Evolutionary conservation across 2,888 invertebrate species (phyloP).

Genomic region (Bellardia bayeri): DNA sequence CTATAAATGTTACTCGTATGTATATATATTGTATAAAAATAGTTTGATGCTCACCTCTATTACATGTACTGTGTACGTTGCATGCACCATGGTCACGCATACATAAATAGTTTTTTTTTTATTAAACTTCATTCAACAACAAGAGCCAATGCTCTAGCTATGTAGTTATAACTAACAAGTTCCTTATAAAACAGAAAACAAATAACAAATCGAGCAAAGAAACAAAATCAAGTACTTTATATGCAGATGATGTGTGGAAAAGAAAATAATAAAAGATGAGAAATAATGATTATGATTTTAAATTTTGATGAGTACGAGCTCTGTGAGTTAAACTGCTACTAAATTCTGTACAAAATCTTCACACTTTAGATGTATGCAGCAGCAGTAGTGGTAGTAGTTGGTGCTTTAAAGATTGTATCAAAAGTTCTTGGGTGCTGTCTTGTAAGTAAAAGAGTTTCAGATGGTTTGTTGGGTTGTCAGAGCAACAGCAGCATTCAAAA

Average conservation of each 20-base stretch:
- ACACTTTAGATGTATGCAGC: neutral
- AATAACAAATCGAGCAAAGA: slow-evolving; percentile 9
- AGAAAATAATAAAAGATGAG: slow-evolving; percentile 58
- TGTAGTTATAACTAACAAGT: slow-evolving; percentile 3
- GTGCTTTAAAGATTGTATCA: neutral
- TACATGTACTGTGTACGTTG: neutral
- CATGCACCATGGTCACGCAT: slow-evolving; percentile 71
- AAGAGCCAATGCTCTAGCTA: neutral
- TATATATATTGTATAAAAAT: no score
- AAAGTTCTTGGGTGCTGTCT: neutral
- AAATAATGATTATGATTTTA: slow-evolving; percentile 69
- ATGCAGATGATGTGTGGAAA: slow-evolving; percentile 69
- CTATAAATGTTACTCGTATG: neutral
- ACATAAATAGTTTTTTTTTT: slow-evolving; percentile 57
- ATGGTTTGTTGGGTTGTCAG: slow-evolving; percentile 18
- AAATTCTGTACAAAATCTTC: slow-evolving; percentile 14
- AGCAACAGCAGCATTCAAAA: slow-evolving; percentile 10
- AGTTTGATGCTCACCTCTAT: slow-evolving; percentile 31
- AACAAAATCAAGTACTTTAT: slow-evolving; percentile 73
- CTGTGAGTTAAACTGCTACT: slow-evolving; percentile 1
- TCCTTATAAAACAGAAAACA: slow-evolving; percentile 29
- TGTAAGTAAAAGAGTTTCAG: neutral
- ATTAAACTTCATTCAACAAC: neutral
- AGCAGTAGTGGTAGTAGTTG: neutral
- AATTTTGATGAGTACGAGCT: slow-evolving; percentile 39